Conservation (phyloP, 2,797 vertebrate species). For the Cygnus olor region DNA sequence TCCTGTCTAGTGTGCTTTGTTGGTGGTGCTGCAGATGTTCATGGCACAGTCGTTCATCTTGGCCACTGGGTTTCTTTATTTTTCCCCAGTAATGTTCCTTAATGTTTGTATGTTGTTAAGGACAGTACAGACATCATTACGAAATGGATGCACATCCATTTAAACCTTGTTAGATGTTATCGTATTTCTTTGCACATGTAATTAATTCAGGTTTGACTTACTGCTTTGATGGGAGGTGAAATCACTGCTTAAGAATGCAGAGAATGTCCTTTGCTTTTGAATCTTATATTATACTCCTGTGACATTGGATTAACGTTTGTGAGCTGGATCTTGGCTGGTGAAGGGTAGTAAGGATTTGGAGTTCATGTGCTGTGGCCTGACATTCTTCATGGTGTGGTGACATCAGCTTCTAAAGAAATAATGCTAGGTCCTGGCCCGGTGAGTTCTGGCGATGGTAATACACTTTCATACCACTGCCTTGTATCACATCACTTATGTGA, state of each 20-base stretch:
- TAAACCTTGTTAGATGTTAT: conserved; percentile 31
- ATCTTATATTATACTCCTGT: not conserved
- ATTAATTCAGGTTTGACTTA: conserved; percentile 47
- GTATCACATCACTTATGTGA: not conserved
- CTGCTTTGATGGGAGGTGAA: not conserved
- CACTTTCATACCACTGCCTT: not conserved
- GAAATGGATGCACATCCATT: not conserved
- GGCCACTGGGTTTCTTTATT: not conserved
- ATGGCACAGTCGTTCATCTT: not conserved
- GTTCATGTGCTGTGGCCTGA: not conserved
- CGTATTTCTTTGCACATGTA: not conserved
- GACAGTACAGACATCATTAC: not conserved
- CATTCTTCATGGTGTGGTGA: not conserved
- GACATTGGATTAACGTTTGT: not conserved
- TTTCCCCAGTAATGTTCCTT: not conserved
- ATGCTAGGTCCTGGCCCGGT: not conserved
- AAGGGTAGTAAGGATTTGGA: not conserved
- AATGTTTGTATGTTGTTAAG: not conserved
- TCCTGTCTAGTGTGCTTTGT: not conserved
- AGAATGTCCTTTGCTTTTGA: not conserved
- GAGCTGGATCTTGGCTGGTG: not conserved
- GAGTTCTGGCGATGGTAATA: not conserved
- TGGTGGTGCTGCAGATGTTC: not conserved
- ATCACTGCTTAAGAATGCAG: not conserved
- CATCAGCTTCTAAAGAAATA: not conserved